Evolutionary conservation across 1,140 invertebrate species (phyloP), one percentile per base, ranked within the genome.

Genomic region (Stegodyphus dumicola): DNA sequence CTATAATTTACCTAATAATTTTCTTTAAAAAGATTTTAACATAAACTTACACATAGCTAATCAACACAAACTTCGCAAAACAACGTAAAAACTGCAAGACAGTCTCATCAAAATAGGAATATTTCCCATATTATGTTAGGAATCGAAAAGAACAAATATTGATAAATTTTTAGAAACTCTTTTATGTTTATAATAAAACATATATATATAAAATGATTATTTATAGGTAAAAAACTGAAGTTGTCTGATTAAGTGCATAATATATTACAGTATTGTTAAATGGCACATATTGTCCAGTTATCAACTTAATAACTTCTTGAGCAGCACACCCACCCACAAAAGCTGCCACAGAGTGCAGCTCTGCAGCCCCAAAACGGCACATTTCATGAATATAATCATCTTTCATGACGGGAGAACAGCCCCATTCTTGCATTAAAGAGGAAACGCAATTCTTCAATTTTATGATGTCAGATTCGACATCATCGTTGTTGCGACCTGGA

Each of bases 381-480:
- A 99, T 95, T 92, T 99, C 98, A 91, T 99, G 97, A 17, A 99
- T 93, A 89, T 95, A 96, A 91, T 99, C 97, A 91, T 99, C 98
- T 90, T 96, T 98, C 60, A 94, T 93, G 48, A 93, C 92, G 70
- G 93, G 93, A 33, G 88, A 88, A 92, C 94, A 94, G 11, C 95
- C 95, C 94, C 96, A 95, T 91, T 99, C 97, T 85, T 92, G 93
- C 0, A 98, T 91, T 51, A 87, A 49, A 71, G 75, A 48, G 49
- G 78, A 79, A 75, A 87, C 77, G 86, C 87, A 88, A 90, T 94
- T 94, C 92, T 97, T 98, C 0, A 98, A 90, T 89, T 95, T 94
- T 1, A 94, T 92, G 88, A 97, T 96, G 90, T 99, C 97, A 73
- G 94, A 93, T 91, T 99, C 97, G 33, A 97, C 94, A 89, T 97